These are phyloP conservation scores for Mus spretus DNA, from an alignment of 2,797 vertebrate genomes.

Conservation along the genomic window DNA sequence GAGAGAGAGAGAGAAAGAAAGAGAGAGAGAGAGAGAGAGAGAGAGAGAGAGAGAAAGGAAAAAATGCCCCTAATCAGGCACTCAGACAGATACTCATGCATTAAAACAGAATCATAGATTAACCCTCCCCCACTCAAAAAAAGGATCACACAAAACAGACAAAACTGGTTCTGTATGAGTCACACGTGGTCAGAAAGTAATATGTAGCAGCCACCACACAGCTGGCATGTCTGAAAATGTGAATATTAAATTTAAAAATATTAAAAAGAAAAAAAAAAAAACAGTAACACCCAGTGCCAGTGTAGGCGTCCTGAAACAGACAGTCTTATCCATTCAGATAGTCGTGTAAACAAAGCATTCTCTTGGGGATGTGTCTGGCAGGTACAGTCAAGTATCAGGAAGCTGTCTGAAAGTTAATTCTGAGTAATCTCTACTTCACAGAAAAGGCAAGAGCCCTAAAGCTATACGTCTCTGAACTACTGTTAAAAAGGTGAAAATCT, in stretches of 20 bases:
- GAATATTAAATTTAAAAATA: slow-evolving; percentile 66
- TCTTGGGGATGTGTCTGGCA: slow-evolving; percentile 1
- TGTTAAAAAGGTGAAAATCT: background rate
- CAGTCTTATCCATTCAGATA: background rate
- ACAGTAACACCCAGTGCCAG: background rate
- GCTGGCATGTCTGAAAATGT: slow-evolving; percentile 15
- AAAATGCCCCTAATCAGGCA: no score
- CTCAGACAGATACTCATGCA: background rate
- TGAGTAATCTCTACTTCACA: background rate
- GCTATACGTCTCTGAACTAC: background rate
- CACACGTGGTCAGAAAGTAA: slow-evolving; percentile 7
- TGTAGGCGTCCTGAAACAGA: background rate
- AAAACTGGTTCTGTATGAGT: slow-evolving; percentile 27
- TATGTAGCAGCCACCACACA: background rate
- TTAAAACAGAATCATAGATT: background rate
- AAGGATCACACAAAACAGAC: background rate
- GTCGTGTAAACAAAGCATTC: background rate
- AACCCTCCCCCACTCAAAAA: background rate
- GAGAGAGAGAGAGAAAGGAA: no score
- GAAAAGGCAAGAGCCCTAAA: background rate
- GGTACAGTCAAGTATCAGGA: background rate
- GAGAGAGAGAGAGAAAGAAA: no score
- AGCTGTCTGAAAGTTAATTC: slow-evolving; percentile 32
- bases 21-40: no score
- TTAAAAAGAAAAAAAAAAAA: slow-evolving; percentile 55